These are phyloP conservation scores for Ceyx melanurus DNA, from an alignment of 2,113 vertebrate genomes.

Conservation along the genomic window DNA sequence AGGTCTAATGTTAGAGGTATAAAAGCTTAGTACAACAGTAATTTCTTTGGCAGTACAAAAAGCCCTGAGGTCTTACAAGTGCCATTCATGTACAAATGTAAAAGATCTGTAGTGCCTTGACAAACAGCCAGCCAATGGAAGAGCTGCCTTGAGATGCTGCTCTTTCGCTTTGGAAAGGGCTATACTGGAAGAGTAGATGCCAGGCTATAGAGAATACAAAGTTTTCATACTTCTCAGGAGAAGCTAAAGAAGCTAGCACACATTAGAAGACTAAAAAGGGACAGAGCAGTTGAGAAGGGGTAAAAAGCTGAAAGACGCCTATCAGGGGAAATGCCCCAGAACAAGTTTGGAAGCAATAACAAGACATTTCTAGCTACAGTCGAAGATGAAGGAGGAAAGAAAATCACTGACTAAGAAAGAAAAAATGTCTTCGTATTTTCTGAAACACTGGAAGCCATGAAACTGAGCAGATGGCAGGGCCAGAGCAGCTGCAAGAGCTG, in stretches of 20 bases:
- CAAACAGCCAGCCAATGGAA: background rate
- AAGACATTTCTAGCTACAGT: background rate
- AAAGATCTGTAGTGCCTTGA: background rate
- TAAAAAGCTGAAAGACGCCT: background rate
- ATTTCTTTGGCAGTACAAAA: background rate
- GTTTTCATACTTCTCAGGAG: background rate
- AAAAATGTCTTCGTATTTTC: background rate
- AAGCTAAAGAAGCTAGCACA: background rate
- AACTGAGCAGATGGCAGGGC: background rate
- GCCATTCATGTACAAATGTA: background rate
- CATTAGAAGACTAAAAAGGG: background rate
- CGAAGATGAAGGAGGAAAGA: background rate
- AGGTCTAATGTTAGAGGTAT: background rate
- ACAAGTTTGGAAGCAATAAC: background rate
- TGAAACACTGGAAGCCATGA: background rate
- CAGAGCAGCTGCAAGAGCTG: background rate
- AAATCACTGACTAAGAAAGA: background rate
- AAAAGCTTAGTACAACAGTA: background rate
- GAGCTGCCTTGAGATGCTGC: background rate
- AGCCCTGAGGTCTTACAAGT: background rate
- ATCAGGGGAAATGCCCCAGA: background rate
- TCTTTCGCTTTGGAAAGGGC: background rate
- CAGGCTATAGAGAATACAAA: background rate
- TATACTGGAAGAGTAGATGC: fast-evolving
- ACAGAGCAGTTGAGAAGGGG: background rate